Conservation (phyloP, 1,140 invertebrate species). For the Pinna nobilis region DNA sequence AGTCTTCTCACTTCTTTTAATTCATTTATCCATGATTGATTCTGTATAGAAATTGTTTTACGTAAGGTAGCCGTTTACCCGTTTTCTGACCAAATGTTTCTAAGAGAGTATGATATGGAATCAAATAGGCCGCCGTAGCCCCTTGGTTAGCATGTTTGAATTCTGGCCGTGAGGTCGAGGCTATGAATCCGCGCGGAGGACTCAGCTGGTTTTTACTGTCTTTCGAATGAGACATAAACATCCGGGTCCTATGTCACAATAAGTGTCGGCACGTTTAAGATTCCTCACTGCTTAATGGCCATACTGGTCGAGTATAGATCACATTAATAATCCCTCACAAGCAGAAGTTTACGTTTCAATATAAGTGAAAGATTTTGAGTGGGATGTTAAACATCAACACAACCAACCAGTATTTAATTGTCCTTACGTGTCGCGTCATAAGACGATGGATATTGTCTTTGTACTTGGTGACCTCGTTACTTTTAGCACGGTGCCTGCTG, state of each 20-base stretch:
- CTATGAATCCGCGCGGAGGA: too few relatives aligned
- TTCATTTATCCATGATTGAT: too few relatives aligned
- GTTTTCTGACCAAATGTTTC: too few relatives aligned
- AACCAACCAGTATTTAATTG: slow-evolving; percentile 11
- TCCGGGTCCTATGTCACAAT: neutral
- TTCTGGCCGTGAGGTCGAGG: too few relatives aligned
- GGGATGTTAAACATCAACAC: slow-evolving; percentile 30
- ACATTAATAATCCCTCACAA: neutral
- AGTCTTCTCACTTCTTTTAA: too few relatives aligned
- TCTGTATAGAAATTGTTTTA: too few relatives aligned
- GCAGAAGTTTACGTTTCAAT: slow-evolving; percentile 45
- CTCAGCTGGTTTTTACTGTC: too few relatives aligned
- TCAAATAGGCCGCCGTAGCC: too few relatives aligned
- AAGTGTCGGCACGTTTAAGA: neutral
- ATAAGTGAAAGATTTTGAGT: slow-evolving; percentile 40
- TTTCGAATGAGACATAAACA: neutral
- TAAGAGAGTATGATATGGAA: too few relatives aligned
- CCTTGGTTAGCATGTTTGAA: too few relatives aligned
- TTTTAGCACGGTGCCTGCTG: neutral
- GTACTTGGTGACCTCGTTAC: neutral
- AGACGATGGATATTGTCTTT: slow-evolving; percentile 11
- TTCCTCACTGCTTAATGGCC: neutral
- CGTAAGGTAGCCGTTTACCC: too few relatives aligned
- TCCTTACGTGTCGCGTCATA: slow-evolving; percentile 19
- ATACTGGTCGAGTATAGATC: neutral